Percentiles rank a stretch among this genome's conserved stretches.
Evolutionary conservation across 2,113 vertebrate genomes (phyloP).

Genomic region (Syngnathus floridae): DNA sequence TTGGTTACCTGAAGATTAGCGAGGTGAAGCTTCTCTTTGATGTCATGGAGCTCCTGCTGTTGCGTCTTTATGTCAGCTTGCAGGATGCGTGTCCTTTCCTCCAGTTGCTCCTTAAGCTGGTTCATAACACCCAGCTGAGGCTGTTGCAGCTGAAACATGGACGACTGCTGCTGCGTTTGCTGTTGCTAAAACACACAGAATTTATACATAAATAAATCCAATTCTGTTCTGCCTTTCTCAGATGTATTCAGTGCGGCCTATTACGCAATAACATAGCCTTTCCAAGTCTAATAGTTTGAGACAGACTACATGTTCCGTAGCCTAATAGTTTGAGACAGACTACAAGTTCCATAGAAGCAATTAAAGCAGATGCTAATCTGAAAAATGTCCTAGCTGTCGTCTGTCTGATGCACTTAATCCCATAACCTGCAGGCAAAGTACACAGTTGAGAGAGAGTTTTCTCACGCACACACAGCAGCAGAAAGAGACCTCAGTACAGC

Average conservation of each 20-base stretch:
- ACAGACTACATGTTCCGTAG: not conserved
- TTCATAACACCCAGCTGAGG: constrained; percentile 79
- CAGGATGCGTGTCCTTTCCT: constrained; percentile 79
- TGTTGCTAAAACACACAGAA: constrained; percentile 27
- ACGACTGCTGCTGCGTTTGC: constrained; percentile 29
- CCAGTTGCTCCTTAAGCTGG: constrained; percentile 82
- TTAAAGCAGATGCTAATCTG: not conserved
- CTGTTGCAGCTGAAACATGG: constrained; percentile 58
- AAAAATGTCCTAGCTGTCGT: not conserved
- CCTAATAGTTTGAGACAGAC: not conserved
- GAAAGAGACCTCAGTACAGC: constrained; percentile 15
- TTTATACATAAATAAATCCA: not conserved
- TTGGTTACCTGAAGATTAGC: constrained; percentile 77
- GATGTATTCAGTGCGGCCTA: not conserved
- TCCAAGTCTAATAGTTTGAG: not conserved
- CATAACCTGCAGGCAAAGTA: not conserved
- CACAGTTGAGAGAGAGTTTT: constrained; percentile 3
- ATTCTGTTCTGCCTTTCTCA: not conserved
- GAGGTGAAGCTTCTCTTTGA: constrained; percentile 81
- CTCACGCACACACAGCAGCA: constrained; percentile 15
- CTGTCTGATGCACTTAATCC: not conserved
- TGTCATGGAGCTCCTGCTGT: constrained; percentile 77
- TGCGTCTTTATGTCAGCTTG: constrained; percentile 80
- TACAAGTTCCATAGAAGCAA: not conserved
- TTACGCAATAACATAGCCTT: not conserved